phyloP scores from a whole-genome alignment of 2,797 vertebrate species.

The Megaceryle alcyon region DNA sequence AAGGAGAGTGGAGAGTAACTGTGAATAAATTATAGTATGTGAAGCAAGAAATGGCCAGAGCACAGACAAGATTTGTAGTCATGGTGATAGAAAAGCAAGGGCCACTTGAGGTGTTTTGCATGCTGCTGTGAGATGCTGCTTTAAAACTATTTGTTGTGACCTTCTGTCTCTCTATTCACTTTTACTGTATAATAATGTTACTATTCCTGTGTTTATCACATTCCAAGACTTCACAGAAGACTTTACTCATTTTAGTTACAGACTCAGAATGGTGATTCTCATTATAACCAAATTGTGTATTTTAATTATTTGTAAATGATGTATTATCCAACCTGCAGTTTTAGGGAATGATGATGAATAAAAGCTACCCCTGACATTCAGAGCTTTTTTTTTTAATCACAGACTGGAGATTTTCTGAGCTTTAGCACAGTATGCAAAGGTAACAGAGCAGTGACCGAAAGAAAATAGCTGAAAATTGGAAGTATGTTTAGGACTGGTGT shows the following conservation, averaged over 20 bases:
- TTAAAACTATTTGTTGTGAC: background rate
- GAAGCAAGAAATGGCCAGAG: background rate
- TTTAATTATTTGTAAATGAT: conserved; percentile 19
- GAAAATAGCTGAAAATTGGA: conserved; percentile 26
- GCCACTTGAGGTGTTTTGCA: background rate
- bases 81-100: background rate
- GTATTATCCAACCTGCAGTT: background rate
- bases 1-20: background rate
- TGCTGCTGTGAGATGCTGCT: background rate
- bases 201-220: background rate
- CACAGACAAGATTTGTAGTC: background rate
- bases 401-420: background rate
- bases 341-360: background rate
- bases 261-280: background rate
- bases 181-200: background rate
- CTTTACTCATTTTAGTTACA: background rate
- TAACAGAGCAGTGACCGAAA: background rate
- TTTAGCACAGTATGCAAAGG: background rate
- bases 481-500: background rate
- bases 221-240: background rate
- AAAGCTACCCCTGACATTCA: background rate
- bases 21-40: background rate
- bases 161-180: background rate
- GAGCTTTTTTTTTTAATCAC: background rate
- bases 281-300: background rate